Evolutionary conservation across 2,113 vertebrate species (phyloP).

Genomic region (Saguinus midas): DNA sequence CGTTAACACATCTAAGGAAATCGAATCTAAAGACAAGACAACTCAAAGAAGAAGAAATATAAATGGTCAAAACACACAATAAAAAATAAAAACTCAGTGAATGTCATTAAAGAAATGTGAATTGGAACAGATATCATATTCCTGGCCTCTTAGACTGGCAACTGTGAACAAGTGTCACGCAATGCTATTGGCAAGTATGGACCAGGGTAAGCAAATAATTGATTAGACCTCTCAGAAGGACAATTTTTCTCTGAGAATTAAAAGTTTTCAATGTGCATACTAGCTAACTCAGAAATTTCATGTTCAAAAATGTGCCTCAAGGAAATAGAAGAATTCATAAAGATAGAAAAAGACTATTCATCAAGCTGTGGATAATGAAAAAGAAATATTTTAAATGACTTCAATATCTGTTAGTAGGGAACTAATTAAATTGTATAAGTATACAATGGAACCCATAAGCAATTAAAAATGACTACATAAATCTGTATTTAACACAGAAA

Average conservation of each 20-base stretch:
- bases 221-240: not conserved
- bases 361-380: not conserved
- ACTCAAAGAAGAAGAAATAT: not conserved
- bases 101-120: not conserved
- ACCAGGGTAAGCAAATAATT: not conserved
- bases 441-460: not conserved
- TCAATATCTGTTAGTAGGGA: not conserved
- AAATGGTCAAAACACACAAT: not conserved
- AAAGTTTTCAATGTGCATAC: not conserved
- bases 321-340: not conserved
- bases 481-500: not conserved
- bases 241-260: not conserved
- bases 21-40: not conserved
- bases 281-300: not conserved
- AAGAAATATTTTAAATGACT: not conserved
- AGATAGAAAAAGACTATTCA: not conserved
- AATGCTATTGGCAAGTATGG: not conserved
- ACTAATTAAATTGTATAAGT: not conserved
- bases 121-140: not conserved
- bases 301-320: not conserved
- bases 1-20: not conserved
- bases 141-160: not conserved
- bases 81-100: not conserved
- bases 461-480: constrained; percentile 20
- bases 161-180: not conserved